Evolutionary conservation across 2,797 vertebrate genomes (phyloP).

Genomic region (Adelosebastes latens): DNA sequence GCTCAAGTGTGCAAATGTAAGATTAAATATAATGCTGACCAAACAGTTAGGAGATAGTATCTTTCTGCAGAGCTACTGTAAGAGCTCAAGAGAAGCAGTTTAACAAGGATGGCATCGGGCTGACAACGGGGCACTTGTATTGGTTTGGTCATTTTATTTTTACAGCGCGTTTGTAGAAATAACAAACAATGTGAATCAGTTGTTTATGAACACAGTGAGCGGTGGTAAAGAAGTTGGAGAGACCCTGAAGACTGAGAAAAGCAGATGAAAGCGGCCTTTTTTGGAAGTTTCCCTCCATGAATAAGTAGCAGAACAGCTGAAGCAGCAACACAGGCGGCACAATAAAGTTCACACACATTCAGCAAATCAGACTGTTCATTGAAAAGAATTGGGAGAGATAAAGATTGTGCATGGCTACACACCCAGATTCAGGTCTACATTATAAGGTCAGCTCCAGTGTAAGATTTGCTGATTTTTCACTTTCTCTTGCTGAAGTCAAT

Average conservation of each 20-base stretch:
- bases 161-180: conserved; percentile 24
- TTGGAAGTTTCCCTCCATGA: conserved; percentile 30
- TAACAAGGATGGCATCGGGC: not conserved
- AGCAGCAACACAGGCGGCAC: conserved; percentile 45
- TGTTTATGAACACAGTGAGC: conserved; percentile 31
- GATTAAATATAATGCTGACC: not conserved
- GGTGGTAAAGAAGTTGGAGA: conserved; percentile 20
- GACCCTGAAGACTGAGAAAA: conserved; percentile 37
- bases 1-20: not conserved
- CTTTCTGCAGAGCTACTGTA: not conserved
- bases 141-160: conserved; percentile 32
- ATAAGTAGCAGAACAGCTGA: conserved; percentile 52
- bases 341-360: conserved; percentile 34
- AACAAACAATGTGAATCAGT: conserved; percentile 30
- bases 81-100: not conserved
- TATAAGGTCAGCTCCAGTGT: conserved; percentile 10
- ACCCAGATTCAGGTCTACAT: conserved; percentile 12
- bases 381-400: not conserved
- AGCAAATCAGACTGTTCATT: conserved; percentile 17
- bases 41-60: not conserved
- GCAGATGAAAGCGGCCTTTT: conserved; percentile 37
- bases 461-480: conserved; percentile 32
- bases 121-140: conserved; percentile 6
- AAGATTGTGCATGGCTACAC: not conserved
- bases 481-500: conserved; percentile 27